Percentiles rank a stretch among this genome's conserved stretches.
Evolutionary conservation across 2,113 vertebrate genomes (phyloP).

Genomic region (Xiphophorus couchianus): DNA sequence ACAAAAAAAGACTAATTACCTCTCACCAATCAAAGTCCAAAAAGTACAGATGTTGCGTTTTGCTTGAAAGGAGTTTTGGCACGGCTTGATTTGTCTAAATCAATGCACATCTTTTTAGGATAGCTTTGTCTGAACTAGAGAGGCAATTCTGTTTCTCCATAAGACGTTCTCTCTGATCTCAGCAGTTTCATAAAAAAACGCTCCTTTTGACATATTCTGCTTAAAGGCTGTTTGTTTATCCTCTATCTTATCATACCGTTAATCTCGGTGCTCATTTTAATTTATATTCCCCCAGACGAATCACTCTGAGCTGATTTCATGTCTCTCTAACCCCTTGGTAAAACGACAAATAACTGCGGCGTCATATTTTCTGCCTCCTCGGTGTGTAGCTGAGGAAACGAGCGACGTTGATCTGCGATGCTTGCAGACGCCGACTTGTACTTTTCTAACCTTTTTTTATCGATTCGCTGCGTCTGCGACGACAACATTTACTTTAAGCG

Average conservation of each 20-base stretch:
- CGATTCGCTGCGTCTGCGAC: constrained; percentile 24
- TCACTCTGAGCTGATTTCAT: constrained; percentile 35
- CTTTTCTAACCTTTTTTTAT: constrained; percentile 12
- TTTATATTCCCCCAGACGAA: constrained; percentile 45
- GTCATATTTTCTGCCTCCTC: constrained; percentile 37
- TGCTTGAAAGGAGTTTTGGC: not conserved
- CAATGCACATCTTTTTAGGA: too few relatives aligned
- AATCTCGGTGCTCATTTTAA: constrained; percentile 35
- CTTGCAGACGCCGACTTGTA: not conserved
- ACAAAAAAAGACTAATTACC: too few relatives aligned
- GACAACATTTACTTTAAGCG: constrained; percentile 48
- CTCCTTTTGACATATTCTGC: constrained; percentile 27
- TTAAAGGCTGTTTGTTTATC: constrained; percentile 18
- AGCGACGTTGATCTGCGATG: constrained; percentile 33
- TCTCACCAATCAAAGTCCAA: too few relatives aligned
- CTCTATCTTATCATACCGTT: constrained; percentile 12
- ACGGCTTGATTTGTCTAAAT: not conserved
- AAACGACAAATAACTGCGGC: constrained; percentile 47
- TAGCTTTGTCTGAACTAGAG: not conserved
- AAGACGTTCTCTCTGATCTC: not conserved
- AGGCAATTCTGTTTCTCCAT: too few relatives aligned
- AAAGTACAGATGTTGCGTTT: too few relatives aligned
- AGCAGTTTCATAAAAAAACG: not conserved
- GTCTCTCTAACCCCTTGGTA: constrained; percentile 28
- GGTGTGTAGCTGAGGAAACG: constrained; percentile 29